These are phyloP conservation scores for Erethizon dorsatum DNA, from an alignment of 2,797 vertebrate species.

Conservation along the genomic window DNA sequence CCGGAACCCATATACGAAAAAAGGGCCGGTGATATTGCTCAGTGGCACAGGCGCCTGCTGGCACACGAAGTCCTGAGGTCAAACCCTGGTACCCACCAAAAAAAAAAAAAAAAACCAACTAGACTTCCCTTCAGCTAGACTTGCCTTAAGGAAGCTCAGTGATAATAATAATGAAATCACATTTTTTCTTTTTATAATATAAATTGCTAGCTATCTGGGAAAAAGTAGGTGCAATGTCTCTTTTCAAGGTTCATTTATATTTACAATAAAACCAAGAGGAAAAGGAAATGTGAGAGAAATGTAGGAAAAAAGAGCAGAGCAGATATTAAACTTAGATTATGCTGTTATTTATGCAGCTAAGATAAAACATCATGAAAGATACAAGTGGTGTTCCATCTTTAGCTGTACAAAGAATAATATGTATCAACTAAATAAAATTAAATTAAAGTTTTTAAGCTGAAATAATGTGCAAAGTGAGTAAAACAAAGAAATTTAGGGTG, in stretches of 20 bases:
- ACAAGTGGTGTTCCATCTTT: background rate
- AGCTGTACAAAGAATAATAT: constrained; percentile 47
- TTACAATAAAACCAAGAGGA: constrained; percentile 44
- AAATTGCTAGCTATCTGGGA: constrained; percentile 7
- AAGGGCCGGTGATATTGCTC: too few relatives aligned
- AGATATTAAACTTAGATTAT: constrained; percentile 12
- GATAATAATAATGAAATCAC: constrained; percentile 8
- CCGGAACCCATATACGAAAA: too few relatives aligned
- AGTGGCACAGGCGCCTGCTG: too few relatives aligned
- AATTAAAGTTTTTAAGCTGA: constrained; percentile 27
- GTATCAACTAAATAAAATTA: constrained; percentile 5
- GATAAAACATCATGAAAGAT: background rate
- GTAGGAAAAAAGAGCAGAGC: constrained; percentile 37
- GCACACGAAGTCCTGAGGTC: too few relatives aligned
- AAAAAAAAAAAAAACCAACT: constrained; percentile 10
- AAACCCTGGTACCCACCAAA: too few relatives aligned
- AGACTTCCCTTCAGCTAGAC: background rate
- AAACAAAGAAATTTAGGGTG: background rate
- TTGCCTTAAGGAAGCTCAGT: constrained; percentile 9
- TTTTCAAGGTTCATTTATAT: constrained; percentile 16
- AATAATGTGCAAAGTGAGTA: constrained; percentile 23
- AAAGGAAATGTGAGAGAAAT: constrained; percentile 21
- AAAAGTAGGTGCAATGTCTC: constrained; percentile 2
- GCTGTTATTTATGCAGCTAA: constrained; percentile 1
- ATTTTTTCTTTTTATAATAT: background rate